phyloP scores from a whole-genome alignment of 2,113 vertebrate genomes.

The Eulemur rufifrons region DNA sequence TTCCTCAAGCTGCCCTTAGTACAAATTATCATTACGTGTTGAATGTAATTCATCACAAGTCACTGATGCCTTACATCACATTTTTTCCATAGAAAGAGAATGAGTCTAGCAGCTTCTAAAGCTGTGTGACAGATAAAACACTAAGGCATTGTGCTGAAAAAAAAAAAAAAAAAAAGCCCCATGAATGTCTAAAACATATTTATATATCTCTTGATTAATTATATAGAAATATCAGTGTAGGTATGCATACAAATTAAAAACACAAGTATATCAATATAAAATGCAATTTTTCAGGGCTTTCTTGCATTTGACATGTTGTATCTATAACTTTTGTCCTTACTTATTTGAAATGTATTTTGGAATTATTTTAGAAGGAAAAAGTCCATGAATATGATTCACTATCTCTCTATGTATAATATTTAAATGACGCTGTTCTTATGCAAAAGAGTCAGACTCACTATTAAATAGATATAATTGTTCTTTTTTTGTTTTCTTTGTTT shows the following conservation, averaged over 20 bases:
- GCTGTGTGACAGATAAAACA: not conserved
- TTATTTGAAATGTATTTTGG: constrained; percentile 21
- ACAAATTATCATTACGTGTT: constrained; percentile 66
- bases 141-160: not conserved
- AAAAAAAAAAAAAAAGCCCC: not conserved
- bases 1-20: constrained; percentile 11
- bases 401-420: not conserved
- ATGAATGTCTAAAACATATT: constrained; percentile 20
- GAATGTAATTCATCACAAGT: constrained; percentile 75
- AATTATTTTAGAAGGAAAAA: constrained; percentile 5
- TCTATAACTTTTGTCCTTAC: not conserved
- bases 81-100: not conserved
- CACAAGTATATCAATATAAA: not conserved
- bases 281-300: not conserved
- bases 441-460: not conserved
- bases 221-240: not conserved
- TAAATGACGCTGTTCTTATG: not conserved
- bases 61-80: constrained; percentile 77
- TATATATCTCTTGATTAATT: constrained; percentile 10
- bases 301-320: constrained; percentile 9
- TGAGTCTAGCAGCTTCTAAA: constrained; percentile 19
- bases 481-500: not conserved
- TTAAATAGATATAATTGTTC: not conserved
- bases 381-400: not conserved
- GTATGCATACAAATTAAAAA: not conserved